These are phyloP conservation scores for Netelia melanura DNA, from an alignment of 2,888 invertebrate species.

Conservation along the genomic window DNA sequence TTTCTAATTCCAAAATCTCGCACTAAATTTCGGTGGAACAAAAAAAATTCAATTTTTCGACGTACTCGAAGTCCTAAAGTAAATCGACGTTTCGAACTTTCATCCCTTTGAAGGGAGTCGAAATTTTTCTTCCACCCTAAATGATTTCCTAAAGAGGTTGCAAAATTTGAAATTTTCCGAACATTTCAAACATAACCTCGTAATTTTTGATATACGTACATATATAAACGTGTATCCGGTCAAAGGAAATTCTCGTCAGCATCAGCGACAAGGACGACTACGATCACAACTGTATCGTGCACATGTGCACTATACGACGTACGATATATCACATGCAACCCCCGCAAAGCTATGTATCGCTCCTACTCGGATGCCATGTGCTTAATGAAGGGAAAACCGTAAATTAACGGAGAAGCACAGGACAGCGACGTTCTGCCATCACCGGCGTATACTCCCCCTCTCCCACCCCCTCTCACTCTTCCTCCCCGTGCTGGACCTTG, in stretches of 20 bases:
- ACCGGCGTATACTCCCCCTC: neutral
- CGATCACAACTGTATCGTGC: neutral
- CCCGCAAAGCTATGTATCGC: constrained; percentile 10
- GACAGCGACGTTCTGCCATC: constrained; percentile 40
- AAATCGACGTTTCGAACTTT: too few relatives aligned
- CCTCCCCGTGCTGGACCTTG: constrained; percentile 3
- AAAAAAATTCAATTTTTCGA: too few relatives aligned
- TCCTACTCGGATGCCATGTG: constrained; percentile 30
- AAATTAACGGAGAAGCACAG: constrained; percentile 52
- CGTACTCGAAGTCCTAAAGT: too few relatives aligned
- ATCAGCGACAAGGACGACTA: constrained; percentile 31
- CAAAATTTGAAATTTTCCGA: too few relatives aligned
- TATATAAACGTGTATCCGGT: neutral
- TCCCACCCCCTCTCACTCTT: constrained; percentile 17
- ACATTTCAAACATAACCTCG: too few relatives aligned
- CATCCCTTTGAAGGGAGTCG: too few relatives aligned
- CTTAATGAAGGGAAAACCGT: constrained; percentile 57
- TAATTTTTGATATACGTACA: too few relatives aligned
- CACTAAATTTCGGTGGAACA: too few relatives aligned
- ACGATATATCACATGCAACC: constrained; percentile 6
- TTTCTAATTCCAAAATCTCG: too few relatives aligned
- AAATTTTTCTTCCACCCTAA: too few relatives aligned
- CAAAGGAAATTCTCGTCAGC: constrained; percentile 38
- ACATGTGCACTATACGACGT: neutral
- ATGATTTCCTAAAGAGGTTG: neutral